These are phyloP conservation scores for Burhinus bistriatus DNA, from an alignment of 2,113 vertebrate genomes.

Conservation along the genomic window DNA sequence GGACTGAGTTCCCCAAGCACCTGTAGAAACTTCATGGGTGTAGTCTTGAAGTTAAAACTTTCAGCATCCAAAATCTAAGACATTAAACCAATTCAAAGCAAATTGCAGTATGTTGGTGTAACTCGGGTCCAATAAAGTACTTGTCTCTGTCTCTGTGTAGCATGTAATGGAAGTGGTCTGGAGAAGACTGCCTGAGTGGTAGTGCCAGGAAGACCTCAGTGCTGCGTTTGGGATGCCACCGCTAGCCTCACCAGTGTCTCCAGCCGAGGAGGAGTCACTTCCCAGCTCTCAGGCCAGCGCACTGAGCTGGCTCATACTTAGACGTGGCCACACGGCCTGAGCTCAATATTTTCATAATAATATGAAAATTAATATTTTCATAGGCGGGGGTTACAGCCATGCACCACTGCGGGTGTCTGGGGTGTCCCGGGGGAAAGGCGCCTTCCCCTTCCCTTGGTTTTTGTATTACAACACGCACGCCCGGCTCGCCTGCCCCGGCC, in stretches of 20 bases:
- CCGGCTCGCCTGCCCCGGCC: neutral
- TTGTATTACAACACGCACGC: too few relatives aligned
- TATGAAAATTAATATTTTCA: neutral
- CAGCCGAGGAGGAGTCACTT: neutral
- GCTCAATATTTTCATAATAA: too few relatives aligned
- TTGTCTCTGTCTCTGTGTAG: too few relatives aligned
- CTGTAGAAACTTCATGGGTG: neutral
- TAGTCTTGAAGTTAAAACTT: neutral
- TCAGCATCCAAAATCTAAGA: neutral
- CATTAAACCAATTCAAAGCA: neutral
- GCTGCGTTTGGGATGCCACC: neutral
- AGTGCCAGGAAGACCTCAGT: neutral
- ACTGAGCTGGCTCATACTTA: neutral
- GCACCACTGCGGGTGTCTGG: neutral
- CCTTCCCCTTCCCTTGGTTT: neutral
- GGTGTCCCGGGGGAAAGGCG: too few relatives aligned
- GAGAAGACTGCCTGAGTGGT: neutral
- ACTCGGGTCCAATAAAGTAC: neutral
- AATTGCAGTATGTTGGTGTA: neutral
- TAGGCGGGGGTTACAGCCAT: neutral
- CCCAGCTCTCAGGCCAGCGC: neutral
- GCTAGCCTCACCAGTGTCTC: neutral
- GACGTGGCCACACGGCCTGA: neutral
- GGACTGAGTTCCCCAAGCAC: neutral
- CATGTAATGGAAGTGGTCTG: accelerated